Evolutionary conservation across 2,888 invertebrate species (phyloP).

Genomic region (Drosophila mimetica): DNA sequence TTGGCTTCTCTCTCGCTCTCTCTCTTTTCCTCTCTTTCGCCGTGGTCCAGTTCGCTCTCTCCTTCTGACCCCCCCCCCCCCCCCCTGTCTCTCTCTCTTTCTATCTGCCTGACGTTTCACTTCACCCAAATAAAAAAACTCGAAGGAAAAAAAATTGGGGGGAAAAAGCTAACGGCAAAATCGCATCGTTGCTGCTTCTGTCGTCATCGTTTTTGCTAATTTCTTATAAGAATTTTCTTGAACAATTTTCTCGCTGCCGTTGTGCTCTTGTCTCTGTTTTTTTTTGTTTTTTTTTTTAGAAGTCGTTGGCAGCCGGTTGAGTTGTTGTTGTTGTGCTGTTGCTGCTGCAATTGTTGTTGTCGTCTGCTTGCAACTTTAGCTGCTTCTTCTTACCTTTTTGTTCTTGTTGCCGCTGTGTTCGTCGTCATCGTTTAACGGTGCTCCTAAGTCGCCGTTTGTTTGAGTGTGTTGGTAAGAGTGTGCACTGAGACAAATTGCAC

Average conservation of each 20-base stretch:
- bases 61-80: constrained; percentile 10
- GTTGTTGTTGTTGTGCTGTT: constrained; percentile 43
- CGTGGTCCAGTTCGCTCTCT: constrained; percentile 39
- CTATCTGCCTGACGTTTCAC: constrained; percentile 55
- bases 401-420: constrained; percentile 50
- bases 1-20: constrained; percentile 46
- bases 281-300: constrained; percentile 58
- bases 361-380: constrained; percentile 28
- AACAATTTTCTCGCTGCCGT: constrained; percentile 63
- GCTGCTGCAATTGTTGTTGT: constrained; percentile 36
- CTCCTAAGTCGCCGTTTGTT: constrained; percentile 49
- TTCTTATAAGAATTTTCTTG: constrained; percentile 75
- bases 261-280: constrained; percentile 57
- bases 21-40: constrained; percentile 21
- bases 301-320: constrained; percentile 44
- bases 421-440: constrained; percentile 72
- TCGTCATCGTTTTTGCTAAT: constrained; percentile 57
- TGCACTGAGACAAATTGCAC: constrained; percentile 6
- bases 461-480: constrained; percentile 9
- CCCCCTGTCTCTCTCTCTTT: constrained; percentile 12
- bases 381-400: constrained; percentile 53
- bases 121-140: constrained; percentile 24
- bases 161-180: constrained; percentile 71
- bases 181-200: constrained; percentile 55
- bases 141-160: constrained; percentile 23